Evolutionary conservation across 2,888 invertebrate species (phyloP).

Genomic region (Drosophila picticornis): DNA sequence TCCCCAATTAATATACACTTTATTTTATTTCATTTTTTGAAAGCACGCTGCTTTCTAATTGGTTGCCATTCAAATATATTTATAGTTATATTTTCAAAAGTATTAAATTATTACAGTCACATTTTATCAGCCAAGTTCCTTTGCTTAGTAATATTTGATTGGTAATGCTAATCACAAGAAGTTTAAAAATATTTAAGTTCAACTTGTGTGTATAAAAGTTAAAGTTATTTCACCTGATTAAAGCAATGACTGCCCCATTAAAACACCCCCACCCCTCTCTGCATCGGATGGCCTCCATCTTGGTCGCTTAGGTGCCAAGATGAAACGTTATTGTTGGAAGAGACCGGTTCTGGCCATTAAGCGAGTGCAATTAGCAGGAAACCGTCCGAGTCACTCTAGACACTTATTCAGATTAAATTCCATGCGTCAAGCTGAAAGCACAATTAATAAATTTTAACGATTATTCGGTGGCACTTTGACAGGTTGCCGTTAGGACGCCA

Average conservation of each 20-base stretch:
- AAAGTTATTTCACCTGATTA: not conserved
- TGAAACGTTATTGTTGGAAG: slow-evolving; percentile 1
- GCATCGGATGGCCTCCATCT: not conserved
- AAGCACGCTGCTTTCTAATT: not conserved
- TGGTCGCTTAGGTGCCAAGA: not conserved
- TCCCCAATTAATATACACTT: not conserved
- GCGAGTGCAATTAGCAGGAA: slow-evolving; percentile 47
- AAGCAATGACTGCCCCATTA: not conserved
- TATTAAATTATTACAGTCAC: not conserved
- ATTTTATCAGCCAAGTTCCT: not conserved
- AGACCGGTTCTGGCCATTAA: slow-evolving; percentile 47
- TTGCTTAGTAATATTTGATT: not conserved
- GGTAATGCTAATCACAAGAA: not conserved
- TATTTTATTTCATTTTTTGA: not conserved
- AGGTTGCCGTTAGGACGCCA: slow-evolving; percentile 41
- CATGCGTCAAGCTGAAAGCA: slow-evolving; percentile 51
- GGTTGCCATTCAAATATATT: not conserved
- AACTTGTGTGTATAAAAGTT: not conserved
- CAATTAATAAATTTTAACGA: slow-evolving; percentile 71
- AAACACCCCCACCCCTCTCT: not conserved
- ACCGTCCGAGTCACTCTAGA: slow-evolving; percentile 21
- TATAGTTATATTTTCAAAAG: not conserved
- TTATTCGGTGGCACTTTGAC: slow-evolving; percentile 49
- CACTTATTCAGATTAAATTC: slow-evolving; percentile 55
- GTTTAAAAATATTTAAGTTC: not conserved